Base-by-base conservation (phyloP, 2,888 invertebrate genomes). In the Serrognathus titanus region DNA sequence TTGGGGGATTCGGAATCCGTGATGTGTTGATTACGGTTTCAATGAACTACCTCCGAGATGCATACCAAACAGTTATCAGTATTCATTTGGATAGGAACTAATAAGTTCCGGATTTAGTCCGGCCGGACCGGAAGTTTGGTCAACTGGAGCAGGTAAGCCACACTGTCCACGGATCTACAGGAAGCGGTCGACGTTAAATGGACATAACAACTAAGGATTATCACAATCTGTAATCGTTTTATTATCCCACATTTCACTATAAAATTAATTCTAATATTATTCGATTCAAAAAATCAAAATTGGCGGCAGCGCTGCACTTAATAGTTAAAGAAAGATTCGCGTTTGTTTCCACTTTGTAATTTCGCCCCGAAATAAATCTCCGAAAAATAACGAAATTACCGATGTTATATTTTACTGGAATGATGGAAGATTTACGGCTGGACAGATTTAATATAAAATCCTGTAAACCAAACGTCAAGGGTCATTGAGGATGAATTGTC, bases 391-490 rank as follows among this genome's bases (percentile, higher is more conserved):
- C 24, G 24, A 31, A 31, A 31, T 31, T 31, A 31, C 24, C 24
- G 6, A 31, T 31, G 24, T 31, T 31, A 31, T 31, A 31, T 31
- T 31, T 31, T 31, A 20, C 39, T 8, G 20, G 43, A 43, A 43
- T 43, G 43, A 43, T 43, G 13, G 43, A 20, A 43, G 20, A 43
- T 43, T 16, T 43, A 16, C 43, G 43, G 20, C 16, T 20, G 12
- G 43, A 43, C 43, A 43, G 43, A 43, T 43, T 43, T 43, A 43
- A 43, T 43, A 43, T 43, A 10, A 43, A 43, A 43, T 43, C 43
- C 20, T 43, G 43, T 43, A 43, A 43, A 43, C 43, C 43, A 43
- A 43, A 43, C 43, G 43, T 43, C 43, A 16, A 43, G 43, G 43
- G 20, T 20, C 43, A 43, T 43, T 43, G 43, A 43, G 43, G 43